These are phyloP conservation scores for Ptychoptera albimana DNA, from an alignment of 2,888 invertebrate genomes.

Conservation along the genomic window DNA sequence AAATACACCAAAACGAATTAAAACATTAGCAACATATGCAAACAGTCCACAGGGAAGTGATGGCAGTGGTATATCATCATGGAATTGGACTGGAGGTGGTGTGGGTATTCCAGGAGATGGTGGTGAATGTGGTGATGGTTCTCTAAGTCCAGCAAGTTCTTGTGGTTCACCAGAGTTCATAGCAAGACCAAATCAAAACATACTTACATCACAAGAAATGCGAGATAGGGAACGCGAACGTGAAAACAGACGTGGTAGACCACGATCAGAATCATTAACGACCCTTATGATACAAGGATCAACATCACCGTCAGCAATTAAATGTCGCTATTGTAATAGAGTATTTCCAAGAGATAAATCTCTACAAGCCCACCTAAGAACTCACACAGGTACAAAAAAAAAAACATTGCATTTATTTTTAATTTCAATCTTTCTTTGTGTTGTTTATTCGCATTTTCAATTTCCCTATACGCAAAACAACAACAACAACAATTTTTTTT, in stretches of 20 bases:
- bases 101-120: constrained; percentile 30
- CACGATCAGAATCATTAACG: constrained; percentile 51
- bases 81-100: constrained; percentile 4
- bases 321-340: constrained; percentile 51
- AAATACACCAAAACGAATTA: constrained; percentile 9
- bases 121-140: constrained; percentile 11
- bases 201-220: background rate
- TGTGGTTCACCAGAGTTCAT: constrained; percentile 26
- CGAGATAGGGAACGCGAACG: constrained; percentile 9
- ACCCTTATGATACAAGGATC: constrained; percentile 52
- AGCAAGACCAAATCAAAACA: constrained; percentile 1
- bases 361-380: constrained; percentile 48
- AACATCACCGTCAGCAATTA: constrained; percentile 49
- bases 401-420: constrained; percentile 1
- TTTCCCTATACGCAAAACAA: background rate
- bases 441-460: background rate
- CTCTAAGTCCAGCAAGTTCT: constrained; percentile 28
- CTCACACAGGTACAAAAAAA: constrained; percentile 38
- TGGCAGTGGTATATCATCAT: constrained; percentile 3
- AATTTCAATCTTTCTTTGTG: background rate
- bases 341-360: constrained; percentile 64
- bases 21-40: constrained; percentile 4
- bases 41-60: constrained; percentile 5
- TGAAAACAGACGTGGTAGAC: constrained; percentile 44
- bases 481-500: background rate